Conservation (phyloP, 64 coral and sea anemone genomes). For the Platygyra sinensis region DNA sequence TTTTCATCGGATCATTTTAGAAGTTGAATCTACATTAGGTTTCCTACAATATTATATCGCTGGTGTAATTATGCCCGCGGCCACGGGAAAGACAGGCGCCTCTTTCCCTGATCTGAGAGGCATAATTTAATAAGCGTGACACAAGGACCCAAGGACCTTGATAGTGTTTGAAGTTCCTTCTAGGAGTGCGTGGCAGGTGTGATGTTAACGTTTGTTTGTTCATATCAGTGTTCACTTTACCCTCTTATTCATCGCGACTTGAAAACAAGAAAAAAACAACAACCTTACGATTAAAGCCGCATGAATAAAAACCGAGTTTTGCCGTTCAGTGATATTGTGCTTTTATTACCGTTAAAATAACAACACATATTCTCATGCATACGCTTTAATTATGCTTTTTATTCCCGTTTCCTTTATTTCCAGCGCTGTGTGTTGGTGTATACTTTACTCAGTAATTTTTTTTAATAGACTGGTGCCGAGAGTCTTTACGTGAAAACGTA, state of each 20-base stretch:
- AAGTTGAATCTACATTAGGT: too few relatives aligned
- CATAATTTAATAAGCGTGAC: conserved; percentile 51
- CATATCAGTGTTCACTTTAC: conserved; percentile 15
- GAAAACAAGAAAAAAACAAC: not conserved
- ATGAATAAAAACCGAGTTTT: not conserved
- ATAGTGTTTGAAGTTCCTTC: conserved; percentile 20
- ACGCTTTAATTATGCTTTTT: not conserved
- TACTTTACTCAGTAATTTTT: not conserved
- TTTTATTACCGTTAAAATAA: not conserved
- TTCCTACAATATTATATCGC: not conserved
- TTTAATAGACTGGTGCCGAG: not conserved
- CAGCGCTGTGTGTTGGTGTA: not conserved
- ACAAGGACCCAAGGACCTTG: conserved; percentile 34
- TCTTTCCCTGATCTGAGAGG: conserved; percentile 23
- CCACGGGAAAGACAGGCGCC: not conserved
- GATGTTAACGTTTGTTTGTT: conserved; percentile 40
- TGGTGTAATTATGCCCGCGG: conserved; percentile 12
- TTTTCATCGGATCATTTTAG: too few relatives aligned
- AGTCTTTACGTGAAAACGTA: not conserved
- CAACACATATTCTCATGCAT: not conserved
- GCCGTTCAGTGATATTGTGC: not conserved
- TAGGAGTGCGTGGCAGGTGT: conserved; percentile 3
- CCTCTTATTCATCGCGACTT: conserved; percentile 2
- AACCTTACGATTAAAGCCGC: not conserved
- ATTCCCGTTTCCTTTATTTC: not conserved